phyloP scores from a whole-genome alignment of 2,888 invertebrate species.

The Tryphoninae sp. region DNA sequence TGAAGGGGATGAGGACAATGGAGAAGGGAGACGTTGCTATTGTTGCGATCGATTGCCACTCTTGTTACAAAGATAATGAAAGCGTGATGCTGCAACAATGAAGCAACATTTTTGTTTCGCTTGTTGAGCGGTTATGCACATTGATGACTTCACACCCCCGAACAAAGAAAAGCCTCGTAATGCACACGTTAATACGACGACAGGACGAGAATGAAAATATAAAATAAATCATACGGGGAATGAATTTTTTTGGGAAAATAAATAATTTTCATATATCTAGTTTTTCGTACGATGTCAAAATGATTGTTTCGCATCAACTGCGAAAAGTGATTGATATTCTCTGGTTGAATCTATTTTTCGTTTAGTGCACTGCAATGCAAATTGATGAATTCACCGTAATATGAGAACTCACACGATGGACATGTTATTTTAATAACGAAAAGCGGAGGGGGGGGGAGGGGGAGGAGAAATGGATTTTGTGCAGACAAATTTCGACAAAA shows the following conservation, averaged over 20 bases:
- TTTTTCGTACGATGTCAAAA: too few relatives aligned
- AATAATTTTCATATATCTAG: neutral
- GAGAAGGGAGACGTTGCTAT: conserved; percentile 40
- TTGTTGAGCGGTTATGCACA: neutral
- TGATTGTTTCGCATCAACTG: too few relatives aligned
- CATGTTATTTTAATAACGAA: too few relatives aligned
- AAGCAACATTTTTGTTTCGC: conserved; percentile 42
- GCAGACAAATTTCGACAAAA: too few relatives aligned
- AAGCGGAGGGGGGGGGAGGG: too few relatives aligned
- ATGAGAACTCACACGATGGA: too few relatives aligned
- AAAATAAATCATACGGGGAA: neutral
- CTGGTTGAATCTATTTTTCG: too few relatives aligned
- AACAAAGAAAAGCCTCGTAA: neutral
- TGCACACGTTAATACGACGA: neutral
- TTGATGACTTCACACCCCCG: neutral
- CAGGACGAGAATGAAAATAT: neutral
- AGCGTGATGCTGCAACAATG: conserved; percentile 10
- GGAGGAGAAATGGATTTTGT: too few relatives aligned
- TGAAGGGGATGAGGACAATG: neutral
- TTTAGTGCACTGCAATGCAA: too few relatives aligned
- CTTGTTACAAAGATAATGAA: conserved; percentile 41
- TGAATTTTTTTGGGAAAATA: neutral
- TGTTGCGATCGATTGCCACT: conserved; percentile 45
- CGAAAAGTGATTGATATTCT: too few relatives aligned
- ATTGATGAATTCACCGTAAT: too few relatives aligned